Evolutionary conservation across 92 coral and sea anemone genomes (phyloP).

Genomic region (Parazoanthus darwini): DNA sequence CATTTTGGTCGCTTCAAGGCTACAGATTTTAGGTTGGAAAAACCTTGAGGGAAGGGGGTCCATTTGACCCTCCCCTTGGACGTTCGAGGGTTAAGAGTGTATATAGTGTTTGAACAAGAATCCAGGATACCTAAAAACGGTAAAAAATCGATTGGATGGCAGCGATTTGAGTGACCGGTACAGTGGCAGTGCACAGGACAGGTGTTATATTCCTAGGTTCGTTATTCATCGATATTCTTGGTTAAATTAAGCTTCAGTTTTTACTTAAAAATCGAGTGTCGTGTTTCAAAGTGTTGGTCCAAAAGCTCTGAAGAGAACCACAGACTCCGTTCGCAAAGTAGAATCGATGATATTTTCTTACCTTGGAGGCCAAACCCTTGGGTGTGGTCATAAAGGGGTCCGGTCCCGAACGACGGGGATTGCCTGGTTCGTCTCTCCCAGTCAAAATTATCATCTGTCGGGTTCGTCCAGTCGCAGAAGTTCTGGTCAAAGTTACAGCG

Average conservation of each 20-base stretch:
- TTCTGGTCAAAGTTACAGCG: constrained; percentile 83
- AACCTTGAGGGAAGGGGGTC: too few relatives aligned
- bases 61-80: too few relatives aligned
- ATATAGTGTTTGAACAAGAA: too few relatives aligned
- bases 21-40: too few relatives aligned
- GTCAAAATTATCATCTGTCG: constrained; percentile 78
- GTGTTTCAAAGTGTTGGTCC: neutral
- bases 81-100: too few relatives aligned
- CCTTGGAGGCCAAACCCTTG: constrained; percentile 67
- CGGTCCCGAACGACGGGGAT: constrained; percentile 68
- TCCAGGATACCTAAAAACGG: too few relatives aligned
- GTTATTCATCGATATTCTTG: too few relatives aligned
- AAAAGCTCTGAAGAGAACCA: neutral
- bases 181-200: neutral
- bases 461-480: constrained; percentile 81
- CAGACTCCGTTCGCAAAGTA: neutral
- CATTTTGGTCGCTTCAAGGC: too few relatives aligned
- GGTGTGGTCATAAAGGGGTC: constrained; percentile 88
- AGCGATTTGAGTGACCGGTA: too few relatives aligned
- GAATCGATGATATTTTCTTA: neutral
- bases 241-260: neutral
- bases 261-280: too few relatives aligned
- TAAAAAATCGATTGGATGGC: too few relatives aligned
- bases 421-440: constrained; percentile 62
- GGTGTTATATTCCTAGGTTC: neutral